phyloP scores from a whole-genome alignment of 2,888 invertebrate genomes.

The Caenorhabditis wallacei region DNA sequence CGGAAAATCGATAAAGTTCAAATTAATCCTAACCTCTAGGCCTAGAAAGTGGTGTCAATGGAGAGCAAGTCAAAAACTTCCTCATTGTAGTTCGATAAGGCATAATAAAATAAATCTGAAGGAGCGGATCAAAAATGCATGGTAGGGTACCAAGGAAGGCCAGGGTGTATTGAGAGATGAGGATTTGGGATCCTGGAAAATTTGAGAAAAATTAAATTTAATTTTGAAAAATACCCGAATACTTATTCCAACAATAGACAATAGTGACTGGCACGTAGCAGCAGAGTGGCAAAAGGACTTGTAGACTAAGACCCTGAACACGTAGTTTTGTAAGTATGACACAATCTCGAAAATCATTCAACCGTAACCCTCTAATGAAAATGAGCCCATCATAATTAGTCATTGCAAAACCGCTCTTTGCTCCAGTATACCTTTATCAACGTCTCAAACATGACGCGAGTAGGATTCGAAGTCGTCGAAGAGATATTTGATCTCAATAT shows the following conservation, averaged over 20 bases:
- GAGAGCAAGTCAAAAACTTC: constrained; percentile 11
- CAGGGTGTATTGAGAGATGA: constrained; percentile 40
- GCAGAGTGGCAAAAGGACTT: constrained; percentile 33
- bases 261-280: constrained; percentile 48
- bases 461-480: constrained; percentile 10
- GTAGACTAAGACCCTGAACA: constrained; percentile 50
- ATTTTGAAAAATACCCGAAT: constrained; percentile 25
- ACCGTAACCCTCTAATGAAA: background rate
- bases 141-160: constrained; percentile 33
- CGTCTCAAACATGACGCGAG: constrained; percentile 2
- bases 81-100: constrained; percentile 30
- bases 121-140: constrained; percentile 33
- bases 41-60: constrained; percentile 11
- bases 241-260: constrained; percentile 38
- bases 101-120: constrained; percentile 40
- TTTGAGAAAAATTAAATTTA: no score
- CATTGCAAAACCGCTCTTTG: no score
- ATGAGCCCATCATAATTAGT: no score
- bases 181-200: constrained; percentile 44
- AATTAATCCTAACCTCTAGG: background rate
- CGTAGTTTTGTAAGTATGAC: no score
- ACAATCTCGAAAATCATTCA: background rate
- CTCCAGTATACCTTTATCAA: constrained; percentile 46
- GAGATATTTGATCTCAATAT: constrained; percentile 17
- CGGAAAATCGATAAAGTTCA: no score